Conservation (phyloP, 1,140 invertebrate species). For the Brachionus plicatilis region DNA sequence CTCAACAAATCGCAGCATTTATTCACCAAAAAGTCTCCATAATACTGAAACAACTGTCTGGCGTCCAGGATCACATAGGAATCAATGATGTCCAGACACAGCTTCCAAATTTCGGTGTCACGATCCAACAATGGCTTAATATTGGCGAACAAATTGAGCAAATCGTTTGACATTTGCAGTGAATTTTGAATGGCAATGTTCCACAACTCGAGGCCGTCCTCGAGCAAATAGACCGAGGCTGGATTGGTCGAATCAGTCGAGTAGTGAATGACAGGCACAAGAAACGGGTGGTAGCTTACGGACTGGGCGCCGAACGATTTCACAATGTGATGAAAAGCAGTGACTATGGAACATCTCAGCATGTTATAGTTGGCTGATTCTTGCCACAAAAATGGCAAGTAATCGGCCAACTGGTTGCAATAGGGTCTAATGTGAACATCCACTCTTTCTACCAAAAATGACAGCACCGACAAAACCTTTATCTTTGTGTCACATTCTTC, state of each 20-base stretch:
- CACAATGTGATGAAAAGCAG: conserved; percentile 73
- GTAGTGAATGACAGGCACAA: conserved; percentile 70
- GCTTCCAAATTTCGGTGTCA: conserved; percentile 71
- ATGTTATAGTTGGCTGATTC: conserved; percentile 80
- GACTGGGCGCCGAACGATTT: conserved; percentile 62
- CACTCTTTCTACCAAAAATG: conserved; percentile 79
- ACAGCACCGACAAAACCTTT: conserved; percentile 77
- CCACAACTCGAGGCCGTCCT: conserved; percentile 87
- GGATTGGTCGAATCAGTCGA: conserved; percentile 70
- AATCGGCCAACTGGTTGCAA: conserved; percentile 65
- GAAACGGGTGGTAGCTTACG: conserved; percentile 62
- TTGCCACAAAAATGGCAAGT: conserved; percentile 78
- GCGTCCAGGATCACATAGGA: conserved; percentile 76
- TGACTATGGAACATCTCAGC: conserved; percentile 81
- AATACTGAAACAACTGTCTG: conserved; percentile 66
- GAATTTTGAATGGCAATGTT: conserved; percentile 72
- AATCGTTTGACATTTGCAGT: conserved; percentile 52
- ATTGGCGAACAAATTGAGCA: conserved; percentile 70
- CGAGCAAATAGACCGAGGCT: conserved; percentile 78
- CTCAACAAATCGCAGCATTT: conserved; percentile 66
- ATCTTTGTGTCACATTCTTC: conserved; percentile 87
- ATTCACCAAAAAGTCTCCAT: conserved; percentile 65
- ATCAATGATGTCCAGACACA: conserved; percentile 72
- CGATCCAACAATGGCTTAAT: conserved; percentile 72
- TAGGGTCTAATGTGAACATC: conserved; percentile 69